Evolutionary conservation across 2,888 invertebrate genomes (phyloP), one percentile per base, ranked within the genome.

Genomic region (Coelopa pilipes): DNA sequence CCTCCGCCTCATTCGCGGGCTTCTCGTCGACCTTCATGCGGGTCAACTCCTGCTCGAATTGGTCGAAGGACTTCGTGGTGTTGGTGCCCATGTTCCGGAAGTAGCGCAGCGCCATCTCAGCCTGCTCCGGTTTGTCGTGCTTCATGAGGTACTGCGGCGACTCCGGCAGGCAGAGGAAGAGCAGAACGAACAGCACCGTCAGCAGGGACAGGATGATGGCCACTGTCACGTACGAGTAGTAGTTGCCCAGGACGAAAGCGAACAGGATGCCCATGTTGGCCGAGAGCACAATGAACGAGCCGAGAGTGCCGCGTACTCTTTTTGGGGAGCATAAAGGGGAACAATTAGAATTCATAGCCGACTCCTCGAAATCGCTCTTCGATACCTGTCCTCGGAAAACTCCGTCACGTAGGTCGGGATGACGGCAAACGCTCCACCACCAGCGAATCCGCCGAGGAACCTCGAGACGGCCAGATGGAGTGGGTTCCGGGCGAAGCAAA

Each of bases 241-340:
- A 87, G 67, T 82, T 81, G 17, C 86, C 86, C 63, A 87, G 46
- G 0, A 83, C 70, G 75, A 86, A 87, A 4, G 82, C 81, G 19
- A 82, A 9, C 0, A 87, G 74, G 0, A 87, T 78, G 1, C 88
- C 88, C 5, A 80, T 15, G 75, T 88, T 88, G 68, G 83, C 82
- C 0, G 82, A 78, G 0, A 87, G 73, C 1, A 88, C 82, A 49
- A 88, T 50, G 4, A 84, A 79, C 2, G 87, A 86, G 5, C 87
- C 87, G 75, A 88, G 73, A 50, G 79, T 77, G 12, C 87, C 87
- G 1, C 87, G 85, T 17, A 87, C 80, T 10, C 87, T 87, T n/a
- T n/a, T n/a, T n/a, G 34, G 34, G 49, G 63, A 17, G 11, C 7
- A 17, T 34, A 34, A 34, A 46, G n/a, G 12, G 17, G 4, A 15